Base-by-base conservation (phyloP, 2,113 vertebrate species). In the Lycocorax pyrrhopterus region DNA sequence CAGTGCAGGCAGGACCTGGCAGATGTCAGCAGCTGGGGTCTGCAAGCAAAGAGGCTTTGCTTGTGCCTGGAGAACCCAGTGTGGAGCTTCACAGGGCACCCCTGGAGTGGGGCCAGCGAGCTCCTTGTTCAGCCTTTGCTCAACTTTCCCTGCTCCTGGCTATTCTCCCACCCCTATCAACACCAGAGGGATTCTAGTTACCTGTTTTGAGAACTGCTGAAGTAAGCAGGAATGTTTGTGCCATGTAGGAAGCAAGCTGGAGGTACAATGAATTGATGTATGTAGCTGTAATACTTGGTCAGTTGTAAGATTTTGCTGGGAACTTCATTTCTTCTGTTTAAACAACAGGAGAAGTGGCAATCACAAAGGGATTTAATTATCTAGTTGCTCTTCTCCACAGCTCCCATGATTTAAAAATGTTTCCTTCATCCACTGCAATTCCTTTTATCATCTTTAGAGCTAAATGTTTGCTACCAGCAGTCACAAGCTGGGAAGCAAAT, bases 51-150 rank as follows among this genome's bases (percentile, higher is more conserved):
- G 23, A 16, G 59, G 30, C 59, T 81, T 55, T 47, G 39, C 16
- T 1, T 51, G 26, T 3, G 21, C 44, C 58, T 17, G 44, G 5
- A 37, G 35, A 25, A 4, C 39, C 55, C 35, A 32, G 1, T 1
- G 1, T 13, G 59, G 60, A 77, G 51, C 82, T 80, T 30, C 64
- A 10, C 16, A 3, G 43, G 53, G 19, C 32, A 13, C n/a, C 22
- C 51, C 82, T 11, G 4, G 82, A 73, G 49, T 15, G 41, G 33
- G 35, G 67, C 58, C 60, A 63, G 51, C 0, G 2, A 73, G 46
- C 63, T 37, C 47, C 69, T 60, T 53, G 35, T 8, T 64, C 58
- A 75, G n/a, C 44, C 39, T 46, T 35, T 89, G 55, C 81, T 78
- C 37, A 17, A 1, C 47, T 26, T 41, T 72, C 58, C 53, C 52